These are phyloP conservation scores for Leptura quadrifasciata DNA, from an alignment of 2,888 invertebrate species.

Conservation along the genomic window DNA sequence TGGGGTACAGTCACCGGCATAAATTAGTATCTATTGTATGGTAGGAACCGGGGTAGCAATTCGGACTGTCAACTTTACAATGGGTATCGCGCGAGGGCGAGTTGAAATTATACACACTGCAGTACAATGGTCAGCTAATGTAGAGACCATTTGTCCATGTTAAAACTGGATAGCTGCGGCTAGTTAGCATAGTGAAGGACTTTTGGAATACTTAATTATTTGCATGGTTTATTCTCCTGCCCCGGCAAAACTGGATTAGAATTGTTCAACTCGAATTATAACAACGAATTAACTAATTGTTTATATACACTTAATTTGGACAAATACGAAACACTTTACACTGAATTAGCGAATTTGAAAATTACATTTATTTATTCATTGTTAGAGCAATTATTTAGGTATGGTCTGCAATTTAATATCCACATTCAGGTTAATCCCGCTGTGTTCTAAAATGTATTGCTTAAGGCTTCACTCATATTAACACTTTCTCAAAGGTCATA, in stretches of 20 bases:
- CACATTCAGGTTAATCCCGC: background rate
- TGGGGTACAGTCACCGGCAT: conserved; percentile 66
- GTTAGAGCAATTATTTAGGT: conserved; percentile 9
- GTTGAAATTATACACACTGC: conserved; percentile 70
- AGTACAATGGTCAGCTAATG: conserved; percentile 71
- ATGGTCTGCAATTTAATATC: conserved; percentile 13
- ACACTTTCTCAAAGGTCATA: background rate
- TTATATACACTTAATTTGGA: conserved; percentile 51
- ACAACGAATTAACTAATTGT: conserved; percentile 56
- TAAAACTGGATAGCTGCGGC: conserved; percentile 58
- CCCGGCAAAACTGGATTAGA: conserved; percentile 52
- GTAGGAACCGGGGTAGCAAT: conserved; percentile 69
- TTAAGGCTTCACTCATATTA: background rate
- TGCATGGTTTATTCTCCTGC: conserved; percentile 60
- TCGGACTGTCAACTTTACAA: conserved; percentile 70
- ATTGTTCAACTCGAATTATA: conserved; percentile 60
- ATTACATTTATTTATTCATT: conserved; percentile 20
- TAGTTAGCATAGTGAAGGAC: conserved; percentile 60
- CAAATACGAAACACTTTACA: conserved; percentile 39
- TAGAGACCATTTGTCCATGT: conserved; percentile 65
- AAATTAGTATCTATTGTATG: conserved; percentile 71
- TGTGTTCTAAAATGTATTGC: background rate
- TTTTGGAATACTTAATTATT: conserved; percentile 65
- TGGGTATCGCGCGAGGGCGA: conserved; percentile 64
- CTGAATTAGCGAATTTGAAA: conserved; percentile 39